Percentiles rank a stretch among this genome's conserved stretches.
phyloP scores from a whole-genome alignment of 1,140 invertebrate species.

The Hesperophylax magnus region DNA sequence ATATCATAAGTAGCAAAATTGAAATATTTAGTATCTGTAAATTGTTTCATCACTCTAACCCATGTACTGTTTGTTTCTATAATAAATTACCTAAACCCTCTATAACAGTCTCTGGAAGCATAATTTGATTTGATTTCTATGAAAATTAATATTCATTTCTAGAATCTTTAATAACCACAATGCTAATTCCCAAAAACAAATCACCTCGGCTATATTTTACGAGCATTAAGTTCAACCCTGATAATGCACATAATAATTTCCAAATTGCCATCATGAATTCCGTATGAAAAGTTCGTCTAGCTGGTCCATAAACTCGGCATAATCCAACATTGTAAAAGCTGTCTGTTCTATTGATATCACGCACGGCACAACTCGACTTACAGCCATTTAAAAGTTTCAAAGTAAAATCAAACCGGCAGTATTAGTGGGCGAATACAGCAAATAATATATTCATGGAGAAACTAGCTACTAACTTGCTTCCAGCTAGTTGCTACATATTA shows the following conservation, averaged over 20 bases:
- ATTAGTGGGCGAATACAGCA: conserved; percentile 52
- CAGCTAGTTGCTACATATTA: background rate
- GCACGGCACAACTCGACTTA: conserved; percentile 47
- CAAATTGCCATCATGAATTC: conserved; percentile 16
- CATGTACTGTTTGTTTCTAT: too few species aligned
- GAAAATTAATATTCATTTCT: too few species aligned
- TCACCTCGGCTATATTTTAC: too few species aligned
- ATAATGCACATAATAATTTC: conserved; percentile 12
- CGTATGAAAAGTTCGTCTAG: conserved; percentile 16
- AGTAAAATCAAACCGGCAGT: conserved; percentile 40
- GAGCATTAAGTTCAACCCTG: background rate
- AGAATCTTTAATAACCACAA: too few species aligned
- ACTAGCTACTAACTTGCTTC: too few species aligned
- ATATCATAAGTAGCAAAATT: too few species aligned
- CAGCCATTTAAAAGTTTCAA: conserved; percentile 56
- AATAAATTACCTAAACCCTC: too few species aligned
- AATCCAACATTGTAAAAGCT: conserved; percentile 51
- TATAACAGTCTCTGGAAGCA: too few species aligned
- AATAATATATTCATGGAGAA: conserved; percentile 55
- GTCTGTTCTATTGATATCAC: conserved; percentile 54
- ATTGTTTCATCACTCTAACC: too few species aligned
- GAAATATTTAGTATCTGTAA: too few species aligned
- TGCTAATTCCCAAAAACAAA: too few species aligned
- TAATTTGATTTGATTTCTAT: too few species aligned
- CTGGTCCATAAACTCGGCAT: conserved; percentile 41